These are phyloP conservation scores for Drosophila fulvimacula DNA, from an alignment of 2,888 invertebrate species.

Conservation along the genomic window DNA sequence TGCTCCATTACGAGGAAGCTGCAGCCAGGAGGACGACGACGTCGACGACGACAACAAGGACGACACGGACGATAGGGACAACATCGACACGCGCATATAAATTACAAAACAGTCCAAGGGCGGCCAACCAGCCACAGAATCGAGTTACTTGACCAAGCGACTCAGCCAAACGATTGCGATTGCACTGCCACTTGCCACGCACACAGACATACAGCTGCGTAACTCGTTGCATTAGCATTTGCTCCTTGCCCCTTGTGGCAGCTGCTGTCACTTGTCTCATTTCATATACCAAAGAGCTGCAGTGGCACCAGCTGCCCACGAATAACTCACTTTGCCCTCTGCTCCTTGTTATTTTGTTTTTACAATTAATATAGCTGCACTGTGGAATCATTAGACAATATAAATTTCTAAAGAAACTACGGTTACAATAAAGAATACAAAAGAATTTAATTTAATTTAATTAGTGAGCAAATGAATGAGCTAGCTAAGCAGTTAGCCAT, in stretches of 20 bases:
- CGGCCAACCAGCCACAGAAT: constrained; percentile 46
- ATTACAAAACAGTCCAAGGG: constrained; percentile 62
- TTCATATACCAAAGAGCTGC: constrained; percentile 40
- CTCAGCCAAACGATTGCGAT: constrained; percentile 29
- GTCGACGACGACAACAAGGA: constrained; percentile 18
- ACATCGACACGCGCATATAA: constrained; percentile 59
- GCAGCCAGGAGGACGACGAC: constrained; percentile 14
- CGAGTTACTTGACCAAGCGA: constrained; percentile 53
- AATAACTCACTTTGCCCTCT: constrained; percentile 8
- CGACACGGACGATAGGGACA: constrained; percentile 11
- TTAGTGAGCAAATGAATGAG: too few relatives aligned
- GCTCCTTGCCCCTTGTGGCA: constrained; percentile 16
- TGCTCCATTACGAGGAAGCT: constrained; percentile 32
- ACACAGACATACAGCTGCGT: constrained; percentile 8
- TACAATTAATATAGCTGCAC: constrained; percentile 58
- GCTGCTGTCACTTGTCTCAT: constrained; percentile 60
- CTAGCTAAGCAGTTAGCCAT: too few relatives aligned
- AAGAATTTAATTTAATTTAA: too few relatives aligned
- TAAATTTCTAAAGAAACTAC: not conserved
- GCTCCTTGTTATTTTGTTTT: constrained; percentile 34
- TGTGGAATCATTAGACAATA: constrained; percentile 13
- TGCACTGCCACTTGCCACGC: constrained; percentile 34
- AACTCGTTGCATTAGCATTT: constrained; percentile 48
- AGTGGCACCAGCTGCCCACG: constrained; percentile 23
- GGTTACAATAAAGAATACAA: too few relatives aligned